Conservation (phyloP, 2,888 invertebrate genomes). For the Euspilapteryx auroguttella region DNA sequence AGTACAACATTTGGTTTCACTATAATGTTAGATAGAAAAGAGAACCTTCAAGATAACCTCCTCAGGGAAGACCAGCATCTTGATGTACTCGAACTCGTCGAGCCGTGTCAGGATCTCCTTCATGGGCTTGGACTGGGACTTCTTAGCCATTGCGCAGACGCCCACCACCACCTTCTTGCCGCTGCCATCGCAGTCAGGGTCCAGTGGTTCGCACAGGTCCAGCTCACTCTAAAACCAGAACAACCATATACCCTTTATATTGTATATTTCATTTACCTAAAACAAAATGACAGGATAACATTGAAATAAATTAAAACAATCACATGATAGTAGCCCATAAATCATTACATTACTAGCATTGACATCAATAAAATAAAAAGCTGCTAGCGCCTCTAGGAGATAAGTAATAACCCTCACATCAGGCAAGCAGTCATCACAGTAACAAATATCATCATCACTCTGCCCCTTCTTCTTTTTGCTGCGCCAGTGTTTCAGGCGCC, state of each 20-base stretch:
- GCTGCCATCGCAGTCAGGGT: conserved; percentile 62
- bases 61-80: conserved; percentile 94
- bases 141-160: conserved; percentile 99
- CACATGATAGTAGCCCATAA: no score
- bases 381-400: no score
- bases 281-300: no score
- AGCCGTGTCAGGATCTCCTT: conserved; percentile 95
- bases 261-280: no score
- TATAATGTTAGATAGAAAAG: no score
- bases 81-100: conserved; percentile 95
- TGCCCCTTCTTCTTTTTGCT: conserved; percentile 54
- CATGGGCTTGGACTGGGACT: conserved; percentile 99
- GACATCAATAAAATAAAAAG: no score
- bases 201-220: conserved; percentile 71
- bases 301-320: no score
- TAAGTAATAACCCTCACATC: conserved; percentile 34
- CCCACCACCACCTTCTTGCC: conserved; percentile 95
- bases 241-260: no score
- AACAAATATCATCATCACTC: conserved; percentile 69
- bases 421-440: conserved; percentile 74
- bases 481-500: conserved; percentile 73
- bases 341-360: no score
- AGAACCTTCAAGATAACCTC: conserved; percentile 93
- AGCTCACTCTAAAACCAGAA: conserved; percentile 70
- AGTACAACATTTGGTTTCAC: no score